Evolutionary conservation across 2,113 vertebrate species (phyloP), one percentile per base, ranked within the genome.

Genomic region (Hassar affinis): DNA sequence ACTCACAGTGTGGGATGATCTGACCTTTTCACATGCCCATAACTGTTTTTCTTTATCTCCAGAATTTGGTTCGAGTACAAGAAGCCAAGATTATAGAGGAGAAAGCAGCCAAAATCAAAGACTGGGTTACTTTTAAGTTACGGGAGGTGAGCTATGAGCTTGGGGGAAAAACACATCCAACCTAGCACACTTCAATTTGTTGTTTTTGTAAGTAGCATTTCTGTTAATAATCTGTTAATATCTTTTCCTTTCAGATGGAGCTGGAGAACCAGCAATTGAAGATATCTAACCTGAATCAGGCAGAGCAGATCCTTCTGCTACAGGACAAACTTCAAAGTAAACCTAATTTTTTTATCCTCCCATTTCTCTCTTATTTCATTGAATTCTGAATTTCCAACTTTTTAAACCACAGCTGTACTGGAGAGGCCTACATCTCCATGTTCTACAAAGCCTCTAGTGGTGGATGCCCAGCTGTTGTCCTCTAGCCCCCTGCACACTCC

Each of bases 21-120:
- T 61, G 57, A 84, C 56, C 35, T 64, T 14, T 62, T 80, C 35
- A 78, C 52, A 64, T 82, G 79, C 66, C 51, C 30, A 83, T 56
- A 42, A 30, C 59, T 84, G 20, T 80, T 74, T 86, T 80, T 90
- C 33, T 89, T 88, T 91, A 74, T 90, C 85, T 86, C 18, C 91
- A 98, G 97, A 95, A 96, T 88, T 94, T 95, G 82, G 86, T 96
- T 89, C 95, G 96, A 91, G 95, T 95, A 27, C 95, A 98, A 88
- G 97, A 99, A 92, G 95, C 96, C 80, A 97, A 96, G 91, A 91
- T 92, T 56, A 94, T 99, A 89, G 97, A 98, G 91, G 96, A 97
- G 89, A 99, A 99, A 91, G 96, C 97, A 64, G 96, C 95, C 62
- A 98, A 96, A 94, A 98, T 99, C 92, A 99, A 98, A 92, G 97